A percentile compares a stretch with the other conserved stretches of the same genome.
Evolutionary conservation across 2,113 vertebrate species (phyloP).

Genomic region (Cebidichthys violaceus): DNA sequence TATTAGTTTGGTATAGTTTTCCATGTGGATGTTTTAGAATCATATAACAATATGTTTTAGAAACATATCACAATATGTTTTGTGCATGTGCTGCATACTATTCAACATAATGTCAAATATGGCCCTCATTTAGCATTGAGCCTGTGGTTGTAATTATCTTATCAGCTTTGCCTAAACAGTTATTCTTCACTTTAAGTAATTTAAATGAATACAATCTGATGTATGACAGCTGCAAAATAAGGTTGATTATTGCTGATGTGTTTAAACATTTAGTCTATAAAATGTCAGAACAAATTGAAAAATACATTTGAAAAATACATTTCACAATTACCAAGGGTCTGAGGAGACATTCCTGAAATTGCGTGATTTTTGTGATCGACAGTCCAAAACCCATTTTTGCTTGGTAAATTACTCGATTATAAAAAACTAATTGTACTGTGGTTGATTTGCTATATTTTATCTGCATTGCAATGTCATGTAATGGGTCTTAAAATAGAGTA

Average conservation of each 20-base stretch:
- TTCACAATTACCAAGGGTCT: not conserved
- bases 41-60: conserved; percentile 4
- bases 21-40: not conserved
- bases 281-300: not conserved
- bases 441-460: not conserved
- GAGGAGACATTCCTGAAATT: not conserved
- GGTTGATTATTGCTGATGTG: not conserved
- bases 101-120: not conserved
- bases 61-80: conserved; percentile 10
- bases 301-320: not conserved
- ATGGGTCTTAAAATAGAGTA: not conserved
- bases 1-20: not conserved
- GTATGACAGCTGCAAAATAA: not conserved
- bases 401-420: not conserved
- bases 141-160: not conserved
- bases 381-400: not conserved
- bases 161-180: not conserved
- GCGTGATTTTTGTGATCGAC: no score
- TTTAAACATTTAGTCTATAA: not conserved
- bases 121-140: not conserved
- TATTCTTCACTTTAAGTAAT: not conserved
- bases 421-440: not conserved
- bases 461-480: not conserved
- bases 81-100: not conserved
- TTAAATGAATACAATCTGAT: not conserved